These are phyloP conservation scores for Callocephalon fimbriatum DNA, from an alignment of 2,113 vertebrate genomes.

Conservation along the genomic window DNA sequence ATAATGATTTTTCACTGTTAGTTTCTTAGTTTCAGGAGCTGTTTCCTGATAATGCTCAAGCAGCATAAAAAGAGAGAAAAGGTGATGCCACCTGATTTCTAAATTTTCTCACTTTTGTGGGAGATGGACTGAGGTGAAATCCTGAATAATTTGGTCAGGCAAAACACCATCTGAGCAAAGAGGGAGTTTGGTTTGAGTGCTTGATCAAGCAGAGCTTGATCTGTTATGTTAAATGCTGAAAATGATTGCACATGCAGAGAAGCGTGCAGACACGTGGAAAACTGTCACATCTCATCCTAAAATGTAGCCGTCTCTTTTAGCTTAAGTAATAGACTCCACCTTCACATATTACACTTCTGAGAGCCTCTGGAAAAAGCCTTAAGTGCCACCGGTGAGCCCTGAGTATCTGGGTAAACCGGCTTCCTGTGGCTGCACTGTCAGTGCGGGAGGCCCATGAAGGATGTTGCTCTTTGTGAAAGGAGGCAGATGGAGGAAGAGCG, in stretches of 20 bases:
- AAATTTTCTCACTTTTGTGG: neutral
- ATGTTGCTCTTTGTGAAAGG: neutral
- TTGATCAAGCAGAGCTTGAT: neutral
- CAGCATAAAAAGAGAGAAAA: neutral
- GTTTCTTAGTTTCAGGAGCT: neutral
- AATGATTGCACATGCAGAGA: neutral
- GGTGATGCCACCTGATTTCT: neutral
- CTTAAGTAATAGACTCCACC: neutral
- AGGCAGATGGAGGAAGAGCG: neutral
- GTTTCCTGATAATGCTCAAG: neutral
- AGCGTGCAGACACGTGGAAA: neutral
- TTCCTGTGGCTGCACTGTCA: accelerated
- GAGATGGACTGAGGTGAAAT: neutral
- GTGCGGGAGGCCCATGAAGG: accelerated
- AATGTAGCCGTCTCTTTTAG: neutral
- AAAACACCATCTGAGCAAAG: neutral
- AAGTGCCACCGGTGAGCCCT: neutral
- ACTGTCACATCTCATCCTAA: neutral
- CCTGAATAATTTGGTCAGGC: neutral
- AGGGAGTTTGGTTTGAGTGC: neutral
- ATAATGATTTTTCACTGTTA: neutral
- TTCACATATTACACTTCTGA: neutral
- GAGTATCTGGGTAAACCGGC: accelerated
- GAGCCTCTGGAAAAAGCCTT: neutral
- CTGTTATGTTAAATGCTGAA: neutral